Evolutionary conservation across 2,113 vertebrate species (phyloP).

Genomic region (Xenus cinereus): DNA sequence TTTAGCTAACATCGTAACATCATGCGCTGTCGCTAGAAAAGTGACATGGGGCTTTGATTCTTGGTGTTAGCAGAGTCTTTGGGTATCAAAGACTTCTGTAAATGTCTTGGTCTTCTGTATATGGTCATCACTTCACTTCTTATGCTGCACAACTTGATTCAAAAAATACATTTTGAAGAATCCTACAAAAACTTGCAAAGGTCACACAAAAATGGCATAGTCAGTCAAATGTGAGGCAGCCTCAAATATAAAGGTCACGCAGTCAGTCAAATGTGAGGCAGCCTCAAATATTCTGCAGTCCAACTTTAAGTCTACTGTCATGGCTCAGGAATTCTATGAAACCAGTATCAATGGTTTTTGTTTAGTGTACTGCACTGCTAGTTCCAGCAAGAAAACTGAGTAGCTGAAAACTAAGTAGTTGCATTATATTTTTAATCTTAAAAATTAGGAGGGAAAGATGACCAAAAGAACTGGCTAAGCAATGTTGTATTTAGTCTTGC

Average conservation of each 20-base stretch:
- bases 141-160: not conserved
- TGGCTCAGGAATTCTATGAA: not conserved
- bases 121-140: not conserved
- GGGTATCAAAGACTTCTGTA: no score
- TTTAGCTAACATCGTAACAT: not conserved
- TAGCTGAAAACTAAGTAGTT: not conserved
- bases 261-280: not conserved
- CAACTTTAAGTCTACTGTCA: not conserved
- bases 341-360: not conserved
- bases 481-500: not conserved
- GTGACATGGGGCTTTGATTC: not conserved
- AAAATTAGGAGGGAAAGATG: not conserved
- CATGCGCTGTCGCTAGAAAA: not conserved
- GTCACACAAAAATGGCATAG: not conserved
- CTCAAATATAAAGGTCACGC: not conserved
- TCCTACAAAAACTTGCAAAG: not conserved
- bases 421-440: not conserved
- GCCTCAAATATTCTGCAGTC: not conserved
- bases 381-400: not conserved
- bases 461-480: not conserved
- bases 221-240: not conserved
- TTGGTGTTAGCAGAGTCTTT: not conserved
- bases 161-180: not conserved
- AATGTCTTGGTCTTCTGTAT: not conserved
- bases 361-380: not conserved